Percentiles rank a stretch among this genome's conserved stretches.
Conservation (phyloP, 2,888 invertebrate species). For the Halictus ligatus region DNA sequence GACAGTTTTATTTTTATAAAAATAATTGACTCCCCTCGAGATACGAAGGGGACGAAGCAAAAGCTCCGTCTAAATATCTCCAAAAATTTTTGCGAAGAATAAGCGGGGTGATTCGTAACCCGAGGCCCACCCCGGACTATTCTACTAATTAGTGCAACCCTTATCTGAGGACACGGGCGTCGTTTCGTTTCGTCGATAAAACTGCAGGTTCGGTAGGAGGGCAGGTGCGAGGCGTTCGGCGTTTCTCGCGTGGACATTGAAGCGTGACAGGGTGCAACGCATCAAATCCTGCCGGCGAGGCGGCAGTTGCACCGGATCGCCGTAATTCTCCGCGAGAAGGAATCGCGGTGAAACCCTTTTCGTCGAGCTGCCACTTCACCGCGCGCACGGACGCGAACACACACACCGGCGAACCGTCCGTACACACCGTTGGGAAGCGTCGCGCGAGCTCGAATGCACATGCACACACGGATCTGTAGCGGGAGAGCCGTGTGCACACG, state of each 20-base stretch:
- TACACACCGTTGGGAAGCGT: constrained; percentile 10
- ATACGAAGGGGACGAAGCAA: too few species aligned
- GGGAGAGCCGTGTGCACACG: not conserved
- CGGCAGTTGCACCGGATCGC: constrained; percentile 65
- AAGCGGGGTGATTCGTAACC: not conserved
- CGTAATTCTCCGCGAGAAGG: constrained; percentile 69
- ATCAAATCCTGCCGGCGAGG: constrained; percentile 58
- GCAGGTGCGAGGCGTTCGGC: constrained; percentile 40
- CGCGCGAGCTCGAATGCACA: constrained; percentile 1
- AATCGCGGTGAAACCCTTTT: constrained; percentile 66
- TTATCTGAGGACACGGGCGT: not conserved
- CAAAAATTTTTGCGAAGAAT: too few species aligned
- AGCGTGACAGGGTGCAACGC: constrained; percentile 62
- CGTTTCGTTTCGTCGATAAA: not conserved
- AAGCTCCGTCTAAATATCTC: too few species aligned
- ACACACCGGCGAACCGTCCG: not conserved
- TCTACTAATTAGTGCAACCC: not conserved
- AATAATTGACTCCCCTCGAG: too few species aligned
- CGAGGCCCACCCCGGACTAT: not conserved
- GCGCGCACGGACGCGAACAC: constrained; percentile 10
- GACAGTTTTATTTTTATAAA: too few species aligned
- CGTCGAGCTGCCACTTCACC: constrained; percentile 60
- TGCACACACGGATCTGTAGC: not conserved
- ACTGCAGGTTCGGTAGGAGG: not conserved
- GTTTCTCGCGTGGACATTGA: constrained; percentile 62